These are phyloP conservation scores for Sarcophilus harrisii DNA, from an alignment of 2,797 vertebrate species.

Conservation along the genomic window DNA sequence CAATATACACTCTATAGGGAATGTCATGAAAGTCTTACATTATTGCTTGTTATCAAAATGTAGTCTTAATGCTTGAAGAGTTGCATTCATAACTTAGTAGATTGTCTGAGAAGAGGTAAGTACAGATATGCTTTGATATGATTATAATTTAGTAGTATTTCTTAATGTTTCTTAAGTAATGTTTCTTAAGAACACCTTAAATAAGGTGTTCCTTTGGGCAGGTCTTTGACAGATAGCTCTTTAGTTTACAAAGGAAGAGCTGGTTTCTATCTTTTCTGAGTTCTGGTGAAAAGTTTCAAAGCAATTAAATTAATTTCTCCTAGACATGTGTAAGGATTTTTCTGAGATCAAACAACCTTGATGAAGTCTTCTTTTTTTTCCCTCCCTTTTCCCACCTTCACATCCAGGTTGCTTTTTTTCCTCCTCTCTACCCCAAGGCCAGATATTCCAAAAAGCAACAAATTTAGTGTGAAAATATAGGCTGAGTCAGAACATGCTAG, in stretches of 20 bases:
- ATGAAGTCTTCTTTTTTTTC: neutral
- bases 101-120: neutral
- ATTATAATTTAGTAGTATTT: neutral
- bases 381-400: neutral
- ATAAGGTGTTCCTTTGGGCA: constrained; percentile 22
- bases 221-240: constrained; percentile 6
- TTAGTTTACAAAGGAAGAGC: neutral
- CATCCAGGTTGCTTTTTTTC: neutral
- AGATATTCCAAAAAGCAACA: constrained; percentile 62
- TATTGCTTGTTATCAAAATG: neutral
- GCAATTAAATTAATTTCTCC: constrained; percentile 26
- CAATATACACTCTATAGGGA: neutral
- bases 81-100: neutral
- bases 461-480: constrained; percentile 8
- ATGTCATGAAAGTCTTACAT: neutral
- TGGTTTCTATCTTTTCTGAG: neutral
- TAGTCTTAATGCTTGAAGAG: neutral
- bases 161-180: neutral
- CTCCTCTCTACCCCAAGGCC: neutral
- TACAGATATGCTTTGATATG: neutral
- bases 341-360: fast-evolving
- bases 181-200: constrained; percentile 10
- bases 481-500: constrained; percentile 53
- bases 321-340: constrained; percentile 30
- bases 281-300: neutral